Base-by-base conservation (phyloP, 2,113 vertebrate genomes). In the Cisticola juncidis region DNA sequence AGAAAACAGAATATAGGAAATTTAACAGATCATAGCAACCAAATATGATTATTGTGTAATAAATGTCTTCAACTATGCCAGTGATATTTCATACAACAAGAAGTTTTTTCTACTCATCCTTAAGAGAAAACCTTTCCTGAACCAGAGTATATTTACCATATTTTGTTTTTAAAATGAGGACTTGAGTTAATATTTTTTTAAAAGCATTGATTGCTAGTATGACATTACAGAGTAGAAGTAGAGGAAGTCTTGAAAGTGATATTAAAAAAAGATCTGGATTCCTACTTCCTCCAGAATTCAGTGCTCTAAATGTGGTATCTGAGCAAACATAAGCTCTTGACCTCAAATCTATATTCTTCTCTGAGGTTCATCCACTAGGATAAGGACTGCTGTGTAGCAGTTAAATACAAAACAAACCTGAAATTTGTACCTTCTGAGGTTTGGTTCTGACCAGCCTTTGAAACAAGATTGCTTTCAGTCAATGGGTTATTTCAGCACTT, bases 401-500 rank as follows among this genome's bases (percentile, higher is more conserved):
- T 89, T 82, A 92, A 74, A 86, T 70, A 88, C 45, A 94, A 95
- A 94, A 85, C 88, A 83, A 94, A 70, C 64, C 64, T 68, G 78
- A 87, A 95, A 94, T 58, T 94, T 92, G 92, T 96, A 96, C 88
- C 60, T 96, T 95, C 83, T 95, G 94, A 95, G 79, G 51, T 89
- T 95, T 96, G 71, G 64, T 94, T 94, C 91, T 81, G 78, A 91
- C 76, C 88, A 76, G 5, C 38, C 80, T 94, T 93, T 96, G 93
- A 95, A 97, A 97, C 57, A 91, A 86, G 92, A 97, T 88, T 92
- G 89, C 90, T 90, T 94, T 96, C 87, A 95, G 90, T 94, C 92
- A 94, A 89, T 79, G 76, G 74, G 86, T 96, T 96, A 95, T 95
- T 97, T 97, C 96, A 95, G 93, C 94, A 96, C 95, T 94, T 97